These are phyloP conservation scores for Scotopteryx bipunctaria DNA, from an alignment of 2,888 invertebrate species.

Conservation along the genomic window DNA sequence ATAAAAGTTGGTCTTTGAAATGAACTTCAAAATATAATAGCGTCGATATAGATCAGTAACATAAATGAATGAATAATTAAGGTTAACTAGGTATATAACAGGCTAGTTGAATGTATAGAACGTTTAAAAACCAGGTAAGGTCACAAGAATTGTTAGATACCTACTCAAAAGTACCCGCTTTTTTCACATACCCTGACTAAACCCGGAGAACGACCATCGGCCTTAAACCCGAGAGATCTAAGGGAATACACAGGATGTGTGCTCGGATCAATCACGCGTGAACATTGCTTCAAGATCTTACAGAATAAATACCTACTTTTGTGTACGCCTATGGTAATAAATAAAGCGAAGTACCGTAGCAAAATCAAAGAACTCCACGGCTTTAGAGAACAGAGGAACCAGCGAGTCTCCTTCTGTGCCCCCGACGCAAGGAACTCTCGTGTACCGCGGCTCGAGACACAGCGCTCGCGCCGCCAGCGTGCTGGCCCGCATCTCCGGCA, in stretches of 20 bases:
- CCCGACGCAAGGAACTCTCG: conserved; percentile 72
- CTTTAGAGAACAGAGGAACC: conserved; percentile 73
- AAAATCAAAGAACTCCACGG: conserved; percentile 72
- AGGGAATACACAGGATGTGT: too few species aligned
- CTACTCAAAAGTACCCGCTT: too few species aligned
- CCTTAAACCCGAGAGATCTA: too few species aligned
- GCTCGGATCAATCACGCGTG: too few species aligned
- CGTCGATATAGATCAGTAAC: neutral
- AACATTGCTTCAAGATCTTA: too few species aligned
- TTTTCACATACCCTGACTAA: too few species aligned
- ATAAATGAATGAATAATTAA: neutral
- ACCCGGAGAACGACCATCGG: too few species aligned
- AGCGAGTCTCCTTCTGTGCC: conserved; percentile 70
- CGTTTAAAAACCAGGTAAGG: too few species aligned
- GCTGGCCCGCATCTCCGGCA: conserved; percentile 75
- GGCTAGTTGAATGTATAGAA: too few species aligned
- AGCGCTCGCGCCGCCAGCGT: conserved; percentile 70
- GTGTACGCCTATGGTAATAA: neutral
- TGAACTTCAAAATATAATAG: neutral
- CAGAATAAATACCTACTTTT: too few species aligned
- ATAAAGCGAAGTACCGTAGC: conserved; percentile 53
- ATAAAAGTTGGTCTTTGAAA: neutral
- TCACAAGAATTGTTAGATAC: too few species aligned
- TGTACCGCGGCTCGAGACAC: conserved; percentile 67
- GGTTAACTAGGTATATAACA: neutral